phyloP scores from a whole-genome alignment of 2,113 vertebrate genomes.

The Eretmodus cyanostictus region DNA sequence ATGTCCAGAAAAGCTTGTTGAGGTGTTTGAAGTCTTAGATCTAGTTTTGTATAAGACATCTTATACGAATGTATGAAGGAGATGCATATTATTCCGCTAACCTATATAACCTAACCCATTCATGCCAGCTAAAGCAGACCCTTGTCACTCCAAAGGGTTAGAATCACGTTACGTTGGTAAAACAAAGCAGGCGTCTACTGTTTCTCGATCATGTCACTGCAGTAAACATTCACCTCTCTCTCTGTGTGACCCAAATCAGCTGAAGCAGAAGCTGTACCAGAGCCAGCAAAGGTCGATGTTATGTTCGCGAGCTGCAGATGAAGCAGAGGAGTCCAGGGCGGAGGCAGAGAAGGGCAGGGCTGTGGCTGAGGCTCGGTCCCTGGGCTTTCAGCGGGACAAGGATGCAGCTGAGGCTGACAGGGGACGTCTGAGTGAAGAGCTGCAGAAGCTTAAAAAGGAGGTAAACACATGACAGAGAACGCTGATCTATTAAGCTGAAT shows the following conservation, averaged over 20 bases:
- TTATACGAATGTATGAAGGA: neutral
- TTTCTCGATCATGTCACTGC: slow-evolving; percentile 1
- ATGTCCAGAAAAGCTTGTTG: neutral
- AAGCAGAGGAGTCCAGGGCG: slow-evolving; percentile 21
- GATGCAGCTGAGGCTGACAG: slow-evolving; percentile 45
- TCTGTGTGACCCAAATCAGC: slow-evolving; percentile 13
- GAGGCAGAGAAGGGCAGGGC: slow-evolving; percentile 57
- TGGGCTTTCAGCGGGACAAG: slow-evolving; percentile 40
- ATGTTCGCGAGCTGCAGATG: slow-evolving; percentile 46
- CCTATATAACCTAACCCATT: neutral
- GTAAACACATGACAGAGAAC: neutral
- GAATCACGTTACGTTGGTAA: neutral
- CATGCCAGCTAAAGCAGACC: neutral
- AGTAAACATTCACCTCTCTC: neutral
- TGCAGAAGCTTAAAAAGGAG: slow-evolving; percentile 58
- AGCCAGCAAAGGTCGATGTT: slow-evolving; percentile 66
- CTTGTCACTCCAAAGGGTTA: neutral
- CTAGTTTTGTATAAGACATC: neutral
- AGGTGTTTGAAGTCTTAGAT: neutral
- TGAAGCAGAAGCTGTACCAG: slow-evolving; percentile 62
- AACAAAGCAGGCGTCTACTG: slow-evolving; percentile 20
- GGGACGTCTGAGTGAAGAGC: slow-evolving; percentile 50
- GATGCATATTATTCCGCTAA: neutral
- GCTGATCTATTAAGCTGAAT: neutral
- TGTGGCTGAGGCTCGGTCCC: slow-evolving; percentile 47